phyloP scores from a whole-genome alignment of 1,140 invertebrate genomes.

The Bombus waltoni region DNA sequence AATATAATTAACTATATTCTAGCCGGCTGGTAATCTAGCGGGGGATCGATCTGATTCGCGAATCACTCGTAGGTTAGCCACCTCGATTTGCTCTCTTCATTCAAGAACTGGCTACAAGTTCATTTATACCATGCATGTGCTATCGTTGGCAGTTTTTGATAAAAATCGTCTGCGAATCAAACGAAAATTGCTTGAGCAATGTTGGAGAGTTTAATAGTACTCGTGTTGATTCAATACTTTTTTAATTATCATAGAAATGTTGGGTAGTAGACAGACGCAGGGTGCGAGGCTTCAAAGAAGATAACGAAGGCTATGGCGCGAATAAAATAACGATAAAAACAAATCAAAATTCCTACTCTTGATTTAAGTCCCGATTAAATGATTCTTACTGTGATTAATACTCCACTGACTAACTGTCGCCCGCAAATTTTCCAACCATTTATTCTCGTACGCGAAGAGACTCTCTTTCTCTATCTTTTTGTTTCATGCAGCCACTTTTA shows the following conservation, averaged over 20 bases:
- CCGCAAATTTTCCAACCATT: not conserved
- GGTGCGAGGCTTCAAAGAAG: not conserved
- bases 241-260: not conserved
- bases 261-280: no score
- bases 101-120: not conserved
- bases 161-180: not conserved
- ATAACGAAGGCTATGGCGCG: not conserved
- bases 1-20: slow-evolving; percentile 74
- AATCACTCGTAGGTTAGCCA: slow-evolving; percentile 18
- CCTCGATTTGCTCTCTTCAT: not conserved
- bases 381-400: not conserved
- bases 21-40: slow-evolving; percentile 53
- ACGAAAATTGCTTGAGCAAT: no score
- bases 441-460: not conserved
- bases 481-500: not conserved
- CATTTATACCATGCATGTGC: not conserved
- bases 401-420: no score
- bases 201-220: no score
- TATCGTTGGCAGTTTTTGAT: no score
- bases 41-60: slow-evolving; percentile 32
- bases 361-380: not conserved
- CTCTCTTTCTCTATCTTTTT: not conserved
- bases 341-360: not conserved
- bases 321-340: no score
- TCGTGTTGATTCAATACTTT: not conserved